phyloP scores from a whole-genome alignment of 2,113 vertebrate genomes.

The Piaya cayana region DNA sequence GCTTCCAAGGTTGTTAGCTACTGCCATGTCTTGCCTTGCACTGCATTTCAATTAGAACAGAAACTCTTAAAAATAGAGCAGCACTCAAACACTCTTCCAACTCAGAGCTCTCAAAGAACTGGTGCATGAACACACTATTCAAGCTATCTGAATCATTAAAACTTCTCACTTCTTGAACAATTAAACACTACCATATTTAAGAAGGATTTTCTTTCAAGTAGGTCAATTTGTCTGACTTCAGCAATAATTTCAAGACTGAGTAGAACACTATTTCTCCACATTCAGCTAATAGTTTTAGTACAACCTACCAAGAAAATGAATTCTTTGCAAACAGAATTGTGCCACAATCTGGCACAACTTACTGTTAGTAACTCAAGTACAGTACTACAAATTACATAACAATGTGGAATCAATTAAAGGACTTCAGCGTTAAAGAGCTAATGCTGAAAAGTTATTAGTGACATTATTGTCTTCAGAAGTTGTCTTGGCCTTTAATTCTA shows the following conservation, averaged over 20 bases:
- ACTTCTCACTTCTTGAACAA: background rate
- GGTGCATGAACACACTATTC: background rate
- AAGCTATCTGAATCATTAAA: background rate
- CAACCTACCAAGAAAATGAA: background rate
- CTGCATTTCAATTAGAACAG: constrained; percentile 6
- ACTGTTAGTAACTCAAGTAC: background rate
- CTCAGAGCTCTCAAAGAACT: background rate
- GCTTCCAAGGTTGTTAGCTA: background rate
- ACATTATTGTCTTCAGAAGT: background rate
- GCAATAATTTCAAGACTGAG: background rate
- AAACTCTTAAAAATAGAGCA: constrained; percentile 5
- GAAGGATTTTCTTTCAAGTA: background rate
- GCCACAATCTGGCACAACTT: background rate
- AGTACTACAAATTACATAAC: background rate
- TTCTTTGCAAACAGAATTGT: background rate
- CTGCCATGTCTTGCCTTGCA: background rate
- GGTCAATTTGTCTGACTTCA: background rate
- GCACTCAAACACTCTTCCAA: background rate
- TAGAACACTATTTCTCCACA: background rate
- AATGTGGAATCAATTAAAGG: background rate
- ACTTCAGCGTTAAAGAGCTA: background rate
- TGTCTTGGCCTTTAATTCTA: background rate
- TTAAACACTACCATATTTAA: background rate
- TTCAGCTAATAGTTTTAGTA: background rate
- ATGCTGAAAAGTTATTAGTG: background rate